phyloP scores from a whole-genome alignment of 1,140 invertebrate species.

The Mizuhopecten yessoensis region DNA sequence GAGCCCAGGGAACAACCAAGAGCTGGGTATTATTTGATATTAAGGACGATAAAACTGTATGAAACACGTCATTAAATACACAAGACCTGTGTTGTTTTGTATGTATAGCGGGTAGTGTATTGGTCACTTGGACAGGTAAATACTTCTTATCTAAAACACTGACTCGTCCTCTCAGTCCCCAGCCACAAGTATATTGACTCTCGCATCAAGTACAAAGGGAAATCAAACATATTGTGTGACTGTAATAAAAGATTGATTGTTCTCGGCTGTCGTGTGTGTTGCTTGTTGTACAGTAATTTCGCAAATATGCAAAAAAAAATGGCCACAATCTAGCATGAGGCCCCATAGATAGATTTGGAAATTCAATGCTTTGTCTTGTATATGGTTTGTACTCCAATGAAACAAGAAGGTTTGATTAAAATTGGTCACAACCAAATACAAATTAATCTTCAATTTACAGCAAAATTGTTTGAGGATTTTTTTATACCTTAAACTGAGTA shows the following conservation, averaged over 20 bases:
- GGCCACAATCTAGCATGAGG: neutral
- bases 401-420: too few relatives aligned
- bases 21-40: neutral
- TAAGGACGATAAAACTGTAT: constrained; percentile 5
- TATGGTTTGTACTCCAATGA: too few relatives aligned
- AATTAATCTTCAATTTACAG: too few relatives aligned
- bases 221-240: neutral
- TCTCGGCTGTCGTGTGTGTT: neutral
- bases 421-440: too few relatives aligned
- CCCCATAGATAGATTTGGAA: neutral
- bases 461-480: too few relatives aligned
- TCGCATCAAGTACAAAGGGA: constrained; percentile 3
- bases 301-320: neutral
- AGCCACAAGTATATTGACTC: neutral
- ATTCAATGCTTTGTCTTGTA: too few relatives aligned
- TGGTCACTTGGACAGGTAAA: constrained; percentile 24
- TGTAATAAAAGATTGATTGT: neutral
- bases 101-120: neutral
- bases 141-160: neutral
- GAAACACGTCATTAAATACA: constrained; percentile 29
- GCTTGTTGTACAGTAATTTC: neutral
- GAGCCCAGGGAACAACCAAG: neutral
- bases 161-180: neutral
- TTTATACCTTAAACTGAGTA: too few relatives aligned
- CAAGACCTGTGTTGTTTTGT: neutral